phyloP scores from a whole-genome alignment of 1,140 invertebrate species.

The Scaptodrosophila lebanonensis region DNA sequence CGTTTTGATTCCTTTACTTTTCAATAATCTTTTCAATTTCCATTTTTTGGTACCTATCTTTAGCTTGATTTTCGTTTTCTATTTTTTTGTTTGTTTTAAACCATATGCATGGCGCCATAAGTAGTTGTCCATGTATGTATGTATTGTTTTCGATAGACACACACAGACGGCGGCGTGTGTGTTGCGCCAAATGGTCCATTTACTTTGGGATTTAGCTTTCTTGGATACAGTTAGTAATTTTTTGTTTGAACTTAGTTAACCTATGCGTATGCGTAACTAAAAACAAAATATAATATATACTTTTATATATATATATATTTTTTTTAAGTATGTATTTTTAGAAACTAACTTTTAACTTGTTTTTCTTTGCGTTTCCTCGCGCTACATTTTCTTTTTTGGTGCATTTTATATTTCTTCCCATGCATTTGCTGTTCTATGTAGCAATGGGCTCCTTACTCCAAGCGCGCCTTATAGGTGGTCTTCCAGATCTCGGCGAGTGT shows the following conservation, averaged over 20 bases:
- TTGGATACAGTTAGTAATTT: constrained; percentile 7
- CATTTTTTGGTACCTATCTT: background rate
- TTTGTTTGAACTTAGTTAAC: constrained; percentile 51
- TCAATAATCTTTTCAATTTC: constrained; percentile 5
- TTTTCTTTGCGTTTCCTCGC: constrained; percentile 43
- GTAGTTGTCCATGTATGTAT: background rate
- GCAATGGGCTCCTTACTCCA: constrained; percentile 83
- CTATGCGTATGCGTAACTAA: constrained; percentile 47
- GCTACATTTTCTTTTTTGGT: constrained; percentile 49
- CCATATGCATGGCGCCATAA: no score
- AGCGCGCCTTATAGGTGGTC: constrained; percentile 94
- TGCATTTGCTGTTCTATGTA: background rate
- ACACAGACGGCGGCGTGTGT: constrained; percentile 2
- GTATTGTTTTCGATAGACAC: constrained; percentile 8
- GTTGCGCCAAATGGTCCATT: constrained; percentile 37
- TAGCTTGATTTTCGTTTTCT: background rate
- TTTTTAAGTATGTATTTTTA: constrained; percentile 49
- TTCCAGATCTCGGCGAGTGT: constrained; percentile 99
- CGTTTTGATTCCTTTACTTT: constrained; percentile 7
- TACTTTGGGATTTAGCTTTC: constrained; percentile 34
- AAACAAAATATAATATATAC: constrained; percentile 33
- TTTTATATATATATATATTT: constrained; percentile 34
- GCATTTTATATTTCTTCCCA: constrained; percentile 40
- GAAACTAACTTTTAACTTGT: constrained; percentile 64
- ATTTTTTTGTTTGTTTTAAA: no score